Base-by-base conservation (phyloP, 2,113 vertebrate species). In the Athene noctua region DNA sequence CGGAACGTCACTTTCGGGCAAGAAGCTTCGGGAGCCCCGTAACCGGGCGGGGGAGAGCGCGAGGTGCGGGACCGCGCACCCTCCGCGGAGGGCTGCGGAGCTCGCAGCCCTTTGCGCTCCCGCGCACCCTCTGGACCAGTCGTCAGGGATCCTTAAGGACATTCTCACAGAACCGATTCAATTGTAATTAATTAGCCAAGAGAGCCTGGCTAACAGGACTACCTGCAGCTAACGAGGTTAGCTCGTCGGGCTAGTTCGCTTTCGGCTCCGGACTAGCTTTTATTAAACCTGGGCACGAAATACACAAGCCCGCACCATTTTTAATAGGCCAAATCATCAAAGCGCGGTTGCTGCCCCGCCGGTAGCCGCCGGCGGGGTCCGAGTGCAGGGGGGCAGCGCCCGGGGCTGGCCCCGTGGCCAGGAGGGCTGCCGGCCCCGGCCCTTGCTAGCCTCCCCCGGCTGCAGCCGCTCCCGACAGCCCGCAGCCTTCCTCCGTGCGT, bases 131-230 rank as follows among this genome's bases (percentile, higher is more conserved):
- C 86, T 66, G 96, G 88, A 94, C 82, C 66, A 15, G 36, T 75
- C 86, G 40, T 91, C 70, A 51, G 94, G 86, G 83, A 57, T 88
- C 88, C 94, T 88, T 42, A 19, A 79, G 94, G 79, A 89, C 92
- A 97, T 97, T 92, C 92, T 26, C 86, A 22, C 83, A 85, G 78
- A 82, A 77, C 65, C 8, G 61, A 59, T 44, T 97, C 96, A 95
- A 94, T 92, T 94, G 91, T 88, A 96, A 92, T 90, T 97, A 98
- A 98, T 98, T 97, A 97, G 96, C 95, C 80, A 42, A 96, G 95
- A 51, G 71, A 90, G 94, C 80, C 74, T 32, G 38, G 80, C 75
- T 93, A 84, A 88, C 86, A 78, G 80, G 95, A 55, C 96, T 94
- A 94, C 96, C 96, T 88, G 95, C 88, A 67, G 92, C 79, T 95